phyloP scores from a whole-genome alignment of 2,888 invertebrate species.

The Campoplex capitator region DNA sequence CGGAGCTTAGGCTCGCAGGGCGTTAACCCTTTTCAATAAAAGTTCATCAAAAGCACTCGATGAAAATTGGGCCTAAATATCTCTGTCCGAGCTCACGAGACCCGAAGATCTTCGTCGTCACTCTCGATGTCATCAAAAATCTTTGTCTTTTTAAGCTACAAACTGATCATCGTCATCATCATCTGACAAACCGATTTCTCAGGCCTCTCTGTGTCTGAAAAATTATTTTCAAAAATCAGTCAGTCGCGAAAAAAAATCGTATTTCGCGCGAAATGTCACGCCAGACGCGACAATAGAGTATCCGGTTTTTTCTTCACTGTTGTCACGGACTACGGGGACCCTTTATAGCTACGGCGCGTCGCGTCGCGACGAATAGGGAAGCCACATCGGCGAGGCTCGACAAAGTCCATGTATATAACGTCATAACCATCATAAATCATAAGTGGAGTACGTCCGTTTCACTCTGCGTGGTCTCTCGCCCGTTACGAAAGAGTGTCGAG shows the following conservation, averaged over 20 bases:
- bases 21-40: background rate
- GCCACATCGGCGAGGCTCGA: slow-evolving; percentile 48
- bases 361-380: slow-evolving; percentile 26
- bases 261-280: slow-evolving; percentile 72
- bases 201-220: slow-evolving; percentile 4
- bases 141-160: background rate
- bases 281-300: slow-evolving; percentile 72
- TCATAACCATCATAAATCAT: slow-evolving; percentile 71
- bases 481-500: slow-evolving; percentile 48
- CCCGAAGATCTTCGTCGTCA: background rate
- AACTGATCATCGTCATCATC: background rate
- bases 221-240: slow-evolving; percentile 68
- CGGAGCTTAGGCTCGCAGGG: background rate
- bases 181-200: background rate
- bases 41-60: background rate
- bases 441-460: slow-evolving; percentile 57
- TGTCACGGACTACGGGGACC: slow-evolving; percentile 65
- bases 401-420: slow-evolving; percentile 62
- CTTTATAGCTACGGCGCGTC: slow-evolving; percentile 3
- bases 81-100: background rate
- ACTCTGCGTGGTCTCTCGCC: slow-evolving; percentile 21
- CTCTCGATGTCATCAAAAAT: background rate
- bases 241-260: slow-evolving; percentile 73
- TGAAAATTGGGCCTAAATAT: background rate
- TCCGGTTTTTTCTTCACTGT: slow-evolving; percentile 74